Conservation (phyloP, 2,113 vertebrate genomes). For the Sterrhoptilus dennistouni region DNA sequence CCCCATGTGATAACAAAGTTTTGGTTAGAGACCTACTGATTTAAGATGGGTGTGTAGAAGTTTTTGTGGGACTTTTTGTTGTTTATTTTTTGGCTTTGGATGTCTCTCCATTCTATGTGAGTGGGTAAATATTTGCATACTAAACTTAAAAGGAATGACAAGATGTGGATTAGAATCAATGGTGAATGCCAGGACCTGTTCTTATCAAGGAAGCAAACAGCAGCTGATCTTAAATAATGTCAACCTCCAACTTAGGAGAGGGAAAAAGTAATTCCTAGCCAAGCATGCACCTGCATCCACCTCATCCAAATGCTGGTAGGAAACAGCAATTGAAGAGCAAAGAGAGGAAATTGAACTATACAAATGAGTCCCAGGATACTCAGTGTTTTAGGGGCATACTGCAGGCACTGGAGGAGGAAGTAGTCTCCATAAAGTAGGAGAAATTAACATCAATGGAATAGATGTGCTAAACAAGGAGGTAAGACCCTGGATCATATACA, state of each 20-base stretch:
- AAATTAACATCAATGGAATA: not conserved
- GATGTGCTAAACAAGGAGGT: not conserved
- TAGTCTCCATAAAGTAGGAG: not conserved
- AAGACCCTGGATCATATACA: not conserved
- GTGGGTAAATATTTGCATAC: not conserved
- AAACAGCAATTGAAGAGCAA: not conserved
- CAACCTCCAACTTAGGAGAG: not conserved
- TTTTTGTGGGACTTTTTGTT: not conserved
- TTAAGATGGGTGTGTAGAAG: not conserved
- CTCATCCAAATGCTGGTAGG: not conserved
- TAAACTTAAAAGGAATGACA: not conserved
- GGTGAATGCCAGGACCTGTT: not conserved
- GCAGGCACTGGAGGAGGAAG: not conserved
- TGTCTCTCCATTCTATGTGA: not conserved
- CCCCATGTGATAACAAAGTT: accelerated
- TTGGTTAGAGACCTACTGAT: not conserved
- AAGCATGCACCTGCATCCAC: not conserved
- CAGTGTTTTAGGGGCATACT: not conserved
- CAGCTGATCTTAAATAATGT: not conserved
- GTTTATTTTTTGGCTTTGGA: not conserved
- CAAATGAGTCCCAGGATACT: not conserved
- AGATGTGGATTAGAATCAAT: not conserved
- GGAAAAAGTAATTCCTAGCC: not conserved
- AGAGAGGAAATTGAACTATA: not conserved
- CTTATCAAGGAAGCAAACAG: not conserved